A percentile compares a stretch with the other conserved stretches of the same genome.
Conservation (phyloP, 30 jellyfish, hydroid and myxozoan species). For the Pelagia noctiluca region DNA sequence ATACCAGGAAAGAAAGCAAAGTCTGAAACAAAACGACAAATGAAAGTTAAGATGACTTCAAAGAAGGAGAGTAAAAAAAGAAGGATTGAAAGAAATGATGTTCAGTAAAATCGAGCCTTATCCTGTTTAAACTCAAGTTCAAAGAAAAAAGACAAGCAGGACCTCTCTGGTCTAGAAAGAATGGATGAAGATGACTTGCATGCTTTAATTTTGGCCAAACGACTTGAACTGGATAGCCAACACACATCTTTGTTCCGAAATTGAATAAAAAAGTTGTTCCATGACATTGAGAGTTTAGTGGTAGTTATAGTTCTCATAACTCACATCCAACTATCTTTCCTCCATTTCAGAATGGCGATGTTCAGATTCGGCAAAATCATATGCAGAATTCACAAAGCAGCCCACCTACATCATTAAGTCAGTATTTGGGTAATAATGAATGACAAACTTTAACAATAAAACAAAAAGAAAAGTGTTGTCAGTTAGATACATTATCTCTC, state of each 20-base stretch:
- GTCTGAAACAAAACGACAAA: background rate
- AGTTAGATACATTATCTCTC: too few species aligned
- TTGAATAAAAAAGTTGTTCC: conserved; percentile 38
- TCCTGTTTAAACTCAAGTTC: conserved; percentile 14
- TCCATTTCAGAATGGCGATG: conserved; percentile 1
- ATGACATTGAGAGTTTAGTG: conserved; percentile 30
- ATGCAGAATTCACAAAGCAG: conserved; percentile 39
- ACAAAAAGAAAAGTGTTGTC: background rate
- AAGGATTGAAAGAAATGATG: conserved; percentile 22
- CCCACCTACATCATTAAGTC: conserved; percentile 33
- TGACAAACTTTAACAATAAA: background rate
- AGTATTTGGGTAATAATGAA: conserved; percentile 2
- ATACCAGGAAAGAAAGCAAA: too few species aligned
- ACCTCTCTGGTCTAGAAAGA: background rate
- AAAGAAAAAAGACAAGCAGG: background rate
- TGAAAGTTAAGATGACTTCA: background rate
- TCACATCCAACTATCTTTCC: conserved; percentile 34
- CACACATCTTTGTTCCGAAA: conserved; percentile 19
- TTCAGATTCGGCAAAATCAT: conserved; percentile 30
- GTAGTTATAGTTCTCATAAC: conserved; percentile 1
- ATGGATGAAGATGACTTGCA: conserved; percentile 24
- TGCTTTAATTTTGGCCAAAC: conserved; percentile 30
- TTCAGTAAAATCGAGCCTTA: conserved; percentile 17
- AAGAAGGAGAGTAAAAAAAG: conserved; percentile 2
- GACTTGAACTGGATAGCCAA: conserved; percentile 32